Base-by-base conservation (phyloP, 2,113 vertebrate species). In the Prinia subflava region DNA sequence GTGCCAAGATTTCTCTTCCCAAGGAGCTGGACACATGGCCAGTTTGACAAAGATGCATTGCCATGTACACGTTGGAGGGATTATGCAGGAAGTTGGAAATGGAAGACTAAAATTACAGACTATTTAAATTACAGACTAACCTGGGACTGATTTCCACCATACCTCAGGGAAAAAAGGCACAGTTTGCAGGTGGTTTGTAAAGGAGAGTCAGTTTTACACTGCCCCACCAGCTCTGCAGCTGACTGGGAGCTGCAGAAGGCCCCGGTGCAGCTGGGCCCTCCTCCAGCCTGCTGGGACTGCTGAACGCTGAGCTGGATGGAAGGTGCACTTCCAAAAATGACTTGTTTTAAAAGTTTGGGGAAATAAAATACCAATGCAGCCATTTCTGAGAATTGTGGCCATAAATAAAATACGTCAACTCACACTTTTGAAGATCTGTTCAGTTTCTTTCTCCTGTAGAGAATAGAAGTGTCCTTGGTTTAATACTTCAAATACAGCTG, bases 391-490 rank as follows among this genome's bases (percentile, higher is more conserved):
- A 69, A 37, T 70, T 24, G 7, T 11, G 42, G 42, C 42, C 80
- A 63, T 67, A 69, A 83, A 87, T 44, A 88, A 93, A 83, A 84
- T 60, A 21, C 6, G 3, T 65, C 53, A 83, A 4, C 53, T 87
- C 57, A 39, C 21, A 27, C n/a, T 62, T 94, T 11, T 55, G 42
- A 77, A 62, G 75, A 83, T 59, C 41, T 57, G 13, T 76, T 85
- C 62, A 30, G 37, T 44, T 90, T 35, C 63, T 88, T 60, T 90
- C 76, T 90, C 50, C 47, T 78, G 64, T 6, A 39, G 84, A 87
- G 74, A 78, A 78, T 18, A 78, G 55, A 53, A 86, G 33, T 87
- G 83, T 86, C 89, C 86, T 94, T 94, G 89, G 59, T 80, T 91
- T 79, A 85, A 73, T 37, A 83, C 78, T 65, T 94, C 78, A 94